Evolutionary conservation across 2,797 vertebrate genomes (phyloP).

Genomic region (Amniataba percoides): DNA sequence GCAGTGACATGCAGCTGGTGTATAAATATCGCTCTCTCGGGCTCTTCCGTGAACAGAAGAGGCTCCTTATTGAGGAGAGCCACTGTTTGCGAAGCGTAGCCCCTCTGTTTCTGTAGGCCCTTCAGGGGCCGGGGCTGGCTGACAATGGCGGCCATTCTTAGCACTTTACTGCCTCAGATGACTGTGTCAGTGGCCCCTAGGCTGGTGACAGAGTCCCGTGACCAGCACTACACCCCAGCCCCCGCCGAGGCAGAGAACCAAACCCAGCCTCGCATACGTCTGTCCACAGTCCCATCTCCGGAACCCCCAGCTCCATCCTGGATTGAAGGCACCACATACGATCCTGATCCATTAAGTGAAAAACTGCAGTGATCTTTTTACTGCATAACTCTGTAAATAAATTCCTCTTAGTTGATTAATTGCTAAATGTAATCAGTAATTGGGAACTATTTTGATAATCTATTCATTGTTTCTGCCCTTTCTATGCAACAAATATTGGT

Average conservation of each 20-base stretch:
- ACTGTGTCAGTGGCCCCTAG: conserved; percentile 83
- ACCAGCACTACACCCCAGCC: conserved; percentile 77
- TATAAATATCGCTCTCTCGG: conserved; percentile 80
- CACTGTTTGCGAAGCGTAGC: conserved; percentile 83
- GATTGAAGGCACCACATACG: too few relatives aligned
- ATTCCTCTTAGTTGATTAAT: neutral
- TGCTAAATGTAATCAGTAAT: neutral
- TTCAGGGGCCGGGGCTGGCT: conserved; percentile 79
- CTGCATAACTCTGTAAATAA: neutral
- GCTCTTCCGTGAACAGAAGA: conserved; percentile 81
- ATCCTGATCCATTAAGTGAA: neutral
- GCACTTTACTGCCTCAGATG: conserved; percentile 82
- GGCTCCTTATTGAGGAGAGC: conserved; percentile 81
- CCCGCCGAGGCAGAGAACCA: conserved; percentile 49
- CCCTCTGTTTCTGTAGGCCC: conserved; percentile 82
- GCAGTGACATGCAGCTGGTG: conserved; percentile 73
- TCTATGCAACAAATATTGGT: neutral
- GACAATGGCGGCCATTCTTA: conserved; percentile 87
- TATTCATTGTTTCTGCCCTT: neutral
- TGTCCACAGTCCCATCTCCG: conserved; percentile 21
- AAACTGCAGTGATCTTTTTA: neutral
- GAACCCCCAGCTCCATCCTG: neutral
- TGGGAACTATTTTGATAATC: neutral
- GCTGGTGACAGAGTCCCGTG: conserved; percentile 85
- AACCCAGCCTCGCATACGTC: conserved; percentile 25